phyloP scores from a whole-genome alignment of 2,113 vertebrate genomes.

The Arizona elegans region DNA sequence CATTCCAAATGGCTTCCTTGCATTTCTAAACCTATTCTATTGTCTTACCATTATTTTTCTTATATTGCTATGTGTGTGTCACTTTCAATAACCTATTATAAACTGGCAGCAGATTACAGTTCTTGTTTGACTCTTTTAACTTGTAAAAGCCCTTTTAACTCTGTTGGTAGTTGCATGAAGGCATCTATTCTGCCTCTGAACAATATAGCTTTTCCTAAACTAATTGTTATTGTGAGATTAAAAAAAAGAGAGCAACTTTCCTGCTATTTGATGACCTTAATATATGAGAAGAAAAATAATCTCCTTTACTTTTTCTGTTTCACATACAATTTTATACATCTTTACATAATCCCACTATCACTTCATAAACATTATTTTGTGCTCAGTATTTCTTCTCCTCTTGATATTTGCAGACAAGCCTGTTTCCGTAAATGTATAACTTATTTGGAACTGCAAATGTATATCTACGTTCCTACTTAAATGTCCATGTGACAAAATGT shows the following conservation, averaged over 20 bases:
- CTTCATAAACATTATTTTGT: not conserved
- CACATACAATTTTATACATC: not conserved
- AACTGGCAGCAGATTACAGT: not conserved
- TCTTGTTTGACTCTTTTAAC: not conserved
- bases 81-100: not conserved
- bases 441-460: not conserved
- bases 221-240: not conserved
- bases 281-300: no score
- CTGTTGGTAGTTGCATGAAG: not conserved
- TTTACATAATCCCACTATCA: no score
- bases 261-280: not conserved
- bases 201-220: not conserved
- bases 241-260: not conserved
- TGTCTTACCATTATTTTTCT: not conserved
- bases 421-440: not conserved
- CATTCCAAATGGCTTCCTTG: not conserved
- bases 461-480: conserved; percentile 39
- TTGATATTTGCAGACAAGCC: not conserved
- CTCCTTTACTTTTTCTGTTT: not conserved
- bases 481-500: conserved; percentile 53
- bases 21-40: not conserved
- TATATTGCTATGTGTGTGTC: no score
- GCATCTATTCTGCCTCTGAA: not conserved
- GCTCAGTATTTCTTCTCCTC: not conserved
- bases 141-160: not conserved